phyloP scores from a whole-genome alignment of 53 echinoderm and acorn worm genomes.

The Stichopus horrens region DNA sequence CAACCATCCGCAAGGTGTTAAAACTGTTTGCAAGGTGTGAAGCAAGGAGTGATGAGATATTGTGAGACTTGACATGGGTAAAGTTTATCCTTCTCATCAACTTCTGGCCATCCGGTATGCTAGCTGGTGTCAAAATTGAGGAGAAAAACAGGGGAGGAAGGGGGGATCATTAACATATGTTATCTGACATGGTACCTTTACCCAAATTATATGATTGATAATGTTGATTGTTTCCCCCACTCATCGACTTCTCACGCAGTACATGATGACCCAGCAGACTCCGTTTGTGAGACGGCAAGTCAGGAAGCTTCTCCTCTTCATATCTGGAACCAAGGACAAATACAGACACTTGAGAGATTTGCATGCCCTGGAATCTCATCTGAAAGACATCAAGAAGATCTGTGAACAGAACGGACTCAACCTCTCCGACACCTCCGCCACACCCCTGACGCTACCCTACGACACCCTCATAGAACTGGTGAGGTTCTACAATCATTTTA shows the following conservation, averaged over 20 bases:
- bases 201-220: too few relatives aligned
- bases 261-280: constrained; percentile 99
- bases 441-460: constrained; percentile 85
- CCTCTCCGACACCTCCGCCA: constrained; percentile 62
- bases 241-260: constrained; percentile 42
- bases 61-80: too few relatives aligned
- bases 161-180: too few relatives aligned
- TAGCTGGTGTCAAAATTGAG: too few relatives aligned
- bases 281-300: constrained; percentile 95
- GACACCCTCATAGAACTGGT: constrained; percentile 97
- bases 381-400: constrained; percentile 92
- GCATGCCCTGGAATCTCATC: constrained; percentile 85
- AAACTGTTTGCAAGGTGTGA: too few relatives aligned
- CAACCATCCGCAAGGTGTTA: too few relatives aligned
- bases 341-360: constrained; percentile 95
- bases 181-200: too few relatives aligned
- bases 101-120: too few relatives aligned
- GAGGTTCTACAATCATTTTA: constrained; percentile 5
- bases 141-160: too few relatives aligned
- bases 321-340: constrained; percentile 94
- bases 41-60: too few relatives aligned
- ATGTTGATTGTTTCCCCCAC: too few relatives aligned
- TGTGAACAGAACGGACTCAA: constrained; percentile 86
- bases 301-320: constrained; percentile 93
- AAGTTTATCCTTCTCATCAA: too few relatives aligned